Evolutionary conservation across 2,113 vertebrate genomes (phyloP).

Genomic region (Oryzias celebensis): DNA sequence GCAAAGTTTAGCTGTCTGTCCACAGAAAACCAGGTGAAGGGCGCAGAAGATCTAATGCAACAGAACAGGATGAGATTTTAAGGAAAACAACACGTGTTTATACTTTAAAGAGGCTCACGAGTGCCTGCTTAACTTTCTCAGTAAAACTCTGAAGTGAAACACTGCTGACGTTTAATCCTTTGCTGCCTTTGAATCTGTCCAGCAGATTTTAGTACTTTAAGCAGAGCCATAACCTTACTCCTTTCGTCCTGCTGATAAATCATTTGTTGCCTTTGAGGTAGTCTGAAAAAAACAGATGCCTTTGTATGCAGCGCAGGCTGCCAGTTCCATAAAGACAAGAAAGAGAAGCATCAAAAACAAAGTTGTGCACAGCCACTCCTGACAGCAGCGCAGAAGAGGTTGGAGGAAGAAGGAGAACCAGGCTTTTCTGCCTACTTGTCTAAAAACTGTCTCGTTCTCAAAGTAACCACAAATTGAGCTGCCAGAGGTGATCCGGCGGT

Average conservation of each 20-base stretch:
- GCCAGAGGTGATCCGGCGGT: conserved; percentile 37
- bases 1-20: too few relatives aligned
- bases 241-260: conserved; percentile 12
- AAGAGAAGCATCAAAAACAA: conserved; percentile 38
- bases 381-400: conserved; percentile 29
- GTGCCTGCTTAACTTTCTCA: too few relatives aligned
- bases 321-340: conserved; percentile 17
- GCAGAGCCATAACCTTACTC: neutral
- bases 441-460: conserved; percentile 23
- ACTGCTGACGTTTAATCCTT: too few relatives aligned
- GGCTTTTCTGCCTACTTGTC: conserved; percentile 16
- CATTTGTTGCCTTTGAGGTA: conserved; percentile 12
- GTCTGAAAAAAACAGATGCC: conserved; percentile 10
- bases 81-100: too few relatives aligned
- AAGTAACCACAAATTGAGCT: conserved; percentile 31
- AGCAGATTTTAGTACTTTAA: too few relatives aligned
- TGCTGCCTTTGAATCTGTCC: too few relatives aligned
- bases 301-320: conserved; percentile 43
- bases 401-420: conserved; percentile 1
- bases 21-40: too few relatives aligned
- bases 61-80: too few relatives aligned
- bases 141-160: too few relatives aligned
- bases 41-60: too few relatives aligned
- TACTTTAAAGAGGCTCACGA: too few relatives aligned
- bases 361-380: conserved; percentile 26